Evolutionary conservation across 2,888 invertebrate species (phyloP).

Genomic region (Petrolisthes manimaculis): DNA sequence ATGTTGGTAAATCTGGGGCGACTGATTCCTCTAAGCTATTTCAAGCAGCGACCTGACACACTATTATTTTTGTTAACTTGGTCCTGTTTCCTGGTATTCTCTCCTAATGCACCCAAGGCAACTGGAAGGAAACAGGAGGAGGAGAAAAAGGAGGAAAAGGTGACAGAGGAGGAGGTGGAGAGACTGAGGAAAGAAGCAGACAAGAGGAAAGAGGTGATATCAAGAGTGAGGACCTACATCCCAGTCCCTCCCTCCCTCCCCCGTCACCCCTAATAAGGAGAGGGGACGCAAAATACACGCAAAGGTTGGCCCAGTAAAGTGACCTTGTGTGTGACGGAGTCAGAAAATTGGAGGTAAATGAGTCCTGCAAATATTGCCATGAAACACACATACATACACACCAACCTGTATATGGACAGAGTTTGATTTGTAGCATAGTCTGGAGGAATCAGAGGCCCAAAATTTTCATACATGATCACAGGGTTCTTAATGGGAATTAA

Average conservation of each 20-base stretch:
- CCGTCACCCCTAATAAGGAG: slow-evolving; percentile 17
- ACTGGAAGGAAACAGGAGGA: not conserved
- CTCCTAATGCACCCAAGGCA: not conserved
- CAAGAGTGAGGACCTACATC: slow-evolving; percentile 16
- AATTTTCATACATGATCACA: too few species aligned
- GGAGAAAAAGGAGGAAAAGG: not conserved
- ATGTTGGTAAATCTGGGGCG: too few species aligned
- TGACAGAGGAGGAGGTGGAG: not conserved
- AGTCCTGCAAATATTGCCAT: not conserved
- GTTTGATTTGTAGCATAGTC: too few species aligned
- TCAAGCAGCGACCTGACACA: too few species aligned
- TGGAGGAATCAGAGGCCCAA: too few species aligned
- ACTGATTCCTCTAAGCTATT: too few species aligned
- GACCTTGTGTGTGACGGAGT: too few species aligned
- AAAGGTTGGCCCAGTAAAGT: not conserved
- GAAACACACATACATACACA: too few species aligned
- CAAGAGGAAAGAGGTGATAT: not conserved
- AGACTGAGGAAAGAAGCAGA: slow-evolving; percentile 7
- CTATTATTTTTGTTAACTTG: too few species aligned
- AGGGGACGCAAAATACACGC: slow-evolving; percentile 16
- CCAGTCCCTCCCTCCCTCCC: slow-evolving; percentile 12
- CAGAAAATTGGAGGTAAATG: not conserved
- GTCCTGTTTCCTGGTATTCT: not conserved
- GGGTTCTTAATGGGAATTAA: not conserved
- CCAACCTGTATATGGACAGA: too few species aligned